Conservation (phyloP, 2,797 vertebrate species). For the Crocidura indochinensis region DNA sequence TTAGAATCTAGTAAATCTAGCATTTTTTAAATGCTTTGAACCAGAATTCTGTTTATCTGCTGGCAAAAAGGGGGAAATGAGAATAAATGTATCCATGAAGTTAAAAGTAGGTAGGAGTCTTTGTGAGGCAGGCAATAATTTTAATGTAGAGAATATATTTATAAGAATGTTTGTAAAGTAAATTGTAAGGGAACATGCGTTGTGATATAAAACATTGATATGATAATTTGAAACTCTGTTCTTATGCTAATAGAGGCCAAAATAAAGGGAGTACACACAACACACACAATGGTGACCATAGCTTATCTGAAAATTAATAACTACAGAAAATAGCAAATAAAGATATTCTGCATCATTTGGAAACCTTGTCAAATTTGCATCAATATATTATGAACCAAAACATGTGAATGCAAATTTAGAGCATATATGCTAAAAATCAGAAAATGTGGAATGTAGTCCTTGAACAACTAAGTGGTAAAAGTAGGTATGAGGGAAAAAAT, state of each 20-base stretch:
- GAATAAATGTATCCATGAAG: too few relatives aligned
- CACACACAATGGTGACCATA: neutral
- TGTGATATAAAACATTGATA: too few relatives aligned
- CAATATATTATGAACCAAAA: neutral
- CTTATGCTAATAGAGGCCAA: too few relatives aligned
- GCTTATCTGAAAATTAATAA: neutral
- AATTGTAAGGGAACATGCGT: too few relatives aligned
- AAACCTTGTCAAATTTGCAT: neutral
- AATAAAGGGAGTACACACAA: too few relatives aligned
- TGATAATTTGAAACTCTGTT: too few relatives aligned
- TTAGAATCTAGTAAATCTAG: neutral
- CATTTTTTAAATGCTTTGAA: constrained; percentile 6
- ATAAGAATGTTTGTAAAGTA: too few relatives aligned
- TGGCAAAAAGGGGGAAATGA: too few relatives aligned
- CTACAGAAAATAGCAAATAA: neutral
- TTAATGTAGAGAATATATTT: too few relatives aligned
- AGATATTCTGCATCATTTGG: neutral
- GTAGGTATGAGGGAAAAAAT: neutral
- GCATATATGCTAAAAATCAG: neutral
- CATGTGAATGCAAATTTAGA: neutral
- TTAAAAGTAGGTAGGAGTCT: too few relatives aligned
- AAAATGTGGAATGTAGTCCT: neutral
- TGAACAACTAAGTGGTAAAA: neutral
- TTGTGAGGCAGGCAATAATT: too few relatives aligned
- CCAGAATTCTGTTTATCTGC: too few relatives aligned